Conservation (phyloP, 1,140 invertebrate species). For the Andricus grossulariae region DNA sequence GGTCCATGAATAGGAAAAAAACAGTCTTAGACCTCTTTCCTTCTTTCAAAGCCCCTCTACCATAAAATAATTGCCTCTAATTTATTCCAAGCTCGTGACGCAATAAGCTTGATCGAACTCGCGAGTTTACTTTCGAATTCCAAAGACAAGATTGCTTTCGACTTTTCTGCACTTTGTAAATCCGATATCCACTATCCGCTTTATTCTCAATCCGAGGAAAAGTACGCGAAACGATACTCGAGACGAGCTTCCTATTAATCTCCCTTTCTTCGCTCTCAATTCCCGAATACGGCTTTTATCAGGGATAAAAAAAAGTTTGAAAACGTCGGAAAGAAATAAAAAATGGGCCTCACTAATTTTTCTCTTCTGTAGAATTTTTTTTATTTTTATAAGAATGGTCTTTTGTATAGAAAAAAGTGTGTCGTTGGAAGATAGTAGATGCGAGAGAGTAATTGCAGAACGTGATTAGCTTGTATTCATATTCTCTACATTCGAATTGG, state of each 20-base stretch:
- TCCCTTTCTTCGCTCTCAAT: neutral
- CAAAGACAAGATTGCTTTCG: constrained; percentile 6
- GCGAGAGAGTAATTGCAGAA: too few relatives aligned
- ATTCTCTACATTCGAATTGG: too few relatives aligned
- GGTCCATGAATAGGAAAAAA: too few relatives aligned
- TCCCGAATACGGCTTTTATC: neutral
- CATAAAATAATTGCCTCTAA: constrained; percentile 9
- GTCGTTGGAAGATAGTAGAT: too few relatives aligned
- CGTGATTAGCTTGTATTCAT: too few relatives aligned
- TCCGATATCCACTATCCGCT: constrained; percentile 25
- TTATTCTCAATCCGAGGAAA: constrained; percentile 7
- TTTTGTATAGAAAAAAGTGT: too few relatives aligned
- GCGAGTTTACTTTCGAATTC: neutral
- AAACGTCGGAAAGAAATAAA: too few relatives aligned
- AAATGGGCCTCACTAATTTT: too few relatives aligned
- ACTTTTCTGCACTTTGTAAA: constrained; percentile 18
- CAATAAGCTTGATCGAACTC: constrained; percentile 2
- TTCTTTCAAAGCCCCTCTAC: neutral
- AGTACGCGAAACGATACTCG: constrained; percentile 5
- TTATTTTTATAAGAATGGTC: too few relatives aligned
- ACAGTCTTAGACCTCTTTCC: neutral
- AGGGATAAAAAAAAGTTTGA: too few relatives aligned
- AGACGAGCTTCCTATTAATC: neutral
- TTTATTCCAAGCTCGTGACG: constrained; percentile 3
- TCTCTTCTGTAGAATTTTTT: too few relatives aligned